A percentile compares a stretch with the other conserved stretches of the same genome.
Conservation (phyloP, 2,113 vertebrate species). For the Mirza zaza region DNA sequence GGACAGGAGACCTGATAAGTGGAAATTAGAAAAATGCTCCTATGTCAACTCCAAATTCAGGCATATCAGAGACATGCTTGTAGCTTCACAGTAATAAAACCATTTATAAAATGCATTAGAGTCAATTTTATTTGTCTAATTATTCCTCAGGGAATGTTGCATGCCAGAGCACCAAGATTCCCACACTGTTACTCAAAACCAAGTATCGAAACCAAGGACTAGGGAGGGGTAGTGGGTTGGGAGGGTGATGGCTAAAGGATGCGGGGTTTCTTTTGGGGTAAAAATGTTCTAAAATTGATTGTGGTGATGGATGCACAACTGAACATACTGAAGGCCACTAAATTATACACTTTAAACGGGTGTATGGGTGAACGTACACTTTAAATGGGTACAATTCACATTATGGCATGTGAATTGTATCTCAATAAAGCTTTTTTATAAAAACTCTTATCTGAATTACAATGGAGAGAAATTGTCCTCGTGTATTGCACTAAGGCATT, state of each 20-base stretch:
- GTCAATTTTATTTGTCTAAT: conserved; percentile 26
- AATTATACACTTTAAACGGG: neutral
- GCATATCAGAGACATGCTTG: neutral
- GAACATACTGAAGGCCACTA: neutral
- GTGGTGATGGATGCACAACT: neutral
- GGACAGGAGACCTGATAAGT: neutral
- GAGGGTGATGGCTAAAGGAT: neutral
- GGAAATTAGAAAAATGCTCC: neutral
- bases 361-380: too few species aligned
- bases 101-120: conserved; percentile 39
- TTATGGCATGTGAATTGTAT: neutral
- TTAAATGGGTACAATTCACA: neutral
- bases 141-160: neutral
- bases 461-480: neutral
- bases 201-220: neutral
- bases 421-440: neutral
- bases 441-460: neutral
- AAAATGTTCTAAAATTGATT: neutral
- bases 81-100: conserved; percentile 21
- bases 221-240: neutral
- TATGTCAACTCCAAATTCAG: neutral
- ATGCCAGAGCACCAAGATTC: neutral
- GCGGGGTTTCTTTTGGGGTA: neutral
- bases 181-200: neutral
- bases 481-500: neutral